These are phyloP conservation scores for Yponomeuta sedellus DNA, from an alignment of 2,888 invertebrate species.

Conservation along the genomic window DNA sequence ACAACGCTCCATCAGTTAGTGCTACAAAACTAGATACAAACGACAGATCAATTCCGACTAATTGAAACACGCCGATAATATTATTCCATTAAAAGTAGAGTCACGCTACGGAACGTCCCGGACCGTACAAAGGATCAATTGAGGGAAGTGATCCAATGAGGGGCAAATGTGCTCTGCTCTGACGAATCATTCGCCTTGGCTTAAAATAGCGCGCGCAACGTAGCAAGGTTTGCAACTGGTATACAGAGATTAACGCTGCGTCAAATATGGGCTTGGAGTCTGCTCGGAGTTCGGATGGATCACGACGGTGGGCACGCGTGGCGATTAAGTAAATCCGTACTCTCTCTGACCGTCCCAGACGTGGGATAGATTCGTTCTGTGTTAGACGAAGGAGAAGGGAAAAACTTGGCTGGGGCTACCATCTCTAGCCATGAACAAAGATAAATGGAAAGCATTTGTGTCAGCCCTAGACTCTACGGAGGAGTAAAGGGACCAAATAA, in stretches of 20 bases:
- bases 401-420: no score
- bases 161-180: conserved; percentile 25
- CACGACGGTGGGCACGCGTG: no score
- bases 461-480: no score
- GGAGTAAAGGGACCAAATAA: no score
- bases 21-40: background rate
- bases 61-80: background rate
- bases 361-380: no score
- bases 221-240: background rate
- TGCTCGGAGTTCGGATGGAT: no score
- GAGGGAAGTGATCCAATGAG: conserved; percentile 43
- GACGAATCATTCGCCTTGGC: conserved; percentile 27
- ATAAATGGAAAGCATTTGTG: no score
- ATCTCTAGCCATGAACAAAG: no score
- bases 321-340: no score
- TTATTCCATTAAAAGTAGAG: background rate
- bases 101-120: conserved; percentile 1
- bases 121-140: conserved; percentile 57
- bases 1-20: no score
- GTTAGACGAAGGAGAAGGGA: no score
- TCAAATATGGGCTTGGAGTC: background rate
- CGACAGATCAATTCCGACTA: background rate
- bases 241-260: background rate
- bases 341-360: no score
- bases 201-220: background rate